These are phyloP conservation scores for Australoheros scitulus DNA, from an alignment of 2,113 vertebrate genomes.

Conservation along the genomic window DNA sequence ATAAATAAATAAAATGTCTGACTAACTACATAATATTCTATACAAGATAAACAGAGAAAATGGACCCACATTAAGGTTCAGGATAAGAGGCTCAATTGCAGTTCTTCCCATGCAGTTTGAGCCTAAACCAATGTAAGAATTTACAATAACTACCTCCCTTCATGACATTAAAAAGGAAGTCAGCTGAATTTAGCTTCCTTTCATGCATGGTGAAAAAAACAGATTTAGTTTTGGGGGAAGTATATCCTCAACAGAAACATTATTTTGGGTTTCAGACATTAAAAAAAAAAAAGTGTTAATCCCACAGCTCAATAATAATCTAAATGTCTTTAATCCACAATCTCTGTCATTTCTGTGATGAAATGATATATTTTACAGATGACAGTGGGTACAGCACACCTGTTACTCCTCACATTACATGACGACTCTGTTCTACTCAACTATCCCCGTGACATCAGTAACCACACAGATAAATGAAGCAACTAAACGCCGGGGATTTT, in stretches of 20 bases:
- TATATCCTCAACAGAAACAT: neutral
- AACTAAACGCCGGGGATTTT: neutral
- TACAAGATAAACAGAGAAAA: neutral
- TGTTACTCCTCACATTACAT: neutral
- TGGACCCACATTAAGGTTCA: neutral
- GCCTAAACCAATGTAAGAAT: neutral
- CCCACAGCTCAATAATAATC: neutral
- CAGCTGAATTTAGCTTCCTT: neutral
- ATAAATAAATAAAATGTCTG: neutral
- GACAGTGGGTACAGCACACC: no score
- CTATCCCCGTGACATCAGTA: neutral
- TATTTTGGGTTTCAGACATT: neutral
- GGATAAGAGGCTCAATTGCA: neutral
- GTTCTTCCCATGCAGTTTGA: neutral
- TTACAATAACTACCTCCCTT: neutral
- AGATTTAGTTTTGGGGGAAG: fast-evolving
- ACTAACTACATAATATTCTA: neutral
- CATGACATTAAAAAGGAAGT: neutral
- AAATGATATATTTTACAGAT: neutral
- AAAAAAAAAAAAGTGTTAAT: neutral
- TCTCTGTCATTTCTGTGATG: neutral
- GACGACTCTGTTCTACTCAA: no score
- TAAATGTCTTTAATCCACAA: neutral
- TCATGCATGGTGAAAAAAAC: neutral
- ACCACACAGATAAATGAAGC: neutral